Evolutionary conservation across 2,113 vertebrate species (phyloP).

Genomic region (Vidua chalybeata): DNA sequence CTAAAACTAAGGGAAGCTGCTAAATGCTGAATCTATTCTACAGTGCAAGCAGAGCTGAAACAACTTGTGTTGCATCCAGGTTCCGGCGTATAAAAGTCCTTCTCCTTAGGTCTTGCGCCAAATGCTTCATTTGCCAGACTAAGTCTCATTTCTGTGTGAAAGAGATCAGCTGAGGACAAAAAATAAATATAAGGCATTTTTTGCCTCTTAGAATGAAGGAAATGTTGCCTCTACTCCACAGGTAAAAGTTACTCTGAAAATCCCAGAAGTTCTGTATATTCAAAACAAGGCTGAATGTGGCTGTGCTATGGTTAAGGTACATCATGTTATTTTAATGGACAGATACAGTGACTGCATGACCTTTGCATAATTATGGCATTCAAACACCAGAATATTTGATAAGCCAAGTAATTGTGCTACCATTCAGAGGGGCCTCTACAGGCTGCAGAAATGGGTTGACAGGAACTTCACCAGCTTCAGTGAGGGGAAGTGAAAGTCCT

Average conservation of each 20-base stretch:
- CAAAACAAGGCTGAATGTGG: neutral
- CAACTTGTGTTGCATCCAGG: constrained; percentile 57
- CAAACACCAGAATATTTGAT: neutral
- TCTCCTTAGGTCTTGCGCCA: constrained; percentile 58
- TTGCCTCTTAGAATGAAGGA: neutral
- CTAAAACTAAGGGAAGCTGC: constrained; percentile 47
- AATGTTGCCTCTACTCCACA: neutral
- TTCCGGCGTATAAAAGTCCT: constrained; percentile 55
- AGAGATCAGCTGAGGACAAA: constrained; percentile 48
- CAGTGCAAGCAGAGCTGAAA: constrained; percentile 57
- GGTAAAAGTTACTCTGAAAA: neutral
- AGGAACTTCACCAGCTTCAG: neutral
- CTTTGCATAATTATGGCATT: neutral
- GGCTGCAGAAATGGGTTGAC: neutral
- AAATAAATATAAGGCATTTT: neutral
- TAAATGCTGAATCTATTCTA: constrained; percentile 57
- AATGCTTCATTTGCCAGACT: constrained; percentile 45
- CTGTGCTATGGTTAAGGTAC: neutral
- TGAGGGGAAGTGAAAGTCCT: neutral
- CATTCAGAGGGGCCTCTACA: neutral
- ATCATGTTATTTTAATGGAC: neutral
- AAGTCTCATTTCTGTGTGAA: constrained; percentile 41
- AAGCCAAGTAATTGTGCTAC: neutral
- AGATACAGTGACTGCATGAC: neutral
- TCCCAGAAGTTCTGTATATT: neutral